A percentile compares a stretch with the other conserved stretches of the same genome.
phyloP scores from a whole-genome alignment of 1,140 invertebrate species.

The Charaxes varanes region DNA sequence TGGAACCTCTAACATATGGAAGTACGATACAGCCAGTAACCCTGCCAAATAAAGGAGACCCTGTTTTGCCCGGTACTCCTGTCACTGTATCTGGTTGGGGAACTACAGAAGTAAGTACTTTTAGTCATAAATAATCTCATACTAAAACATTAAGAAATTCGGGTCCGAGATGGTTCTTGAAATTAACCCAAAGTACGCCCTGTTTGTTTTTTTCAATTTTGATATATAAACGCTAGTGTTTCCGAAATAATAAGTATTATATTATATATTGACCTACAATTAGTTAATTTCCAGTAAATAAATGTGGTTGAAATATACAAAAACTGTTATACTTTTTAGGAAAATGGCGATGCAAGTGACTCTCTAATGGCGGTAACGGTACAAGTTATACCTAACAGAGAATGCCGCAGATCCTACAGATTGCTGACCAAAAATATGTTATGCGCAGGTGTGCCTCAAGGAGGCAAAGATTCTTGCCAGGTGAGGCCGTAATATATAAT shows the following conservation, averaged over 20 bases:
- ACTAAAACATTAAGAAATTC: slow-evolving; percentile 1
- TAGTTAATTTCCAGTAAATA: too few relatives aligned
- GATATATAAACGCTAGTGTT: neutral
- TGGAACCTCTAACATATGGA: slow-evolving; percentile 13
- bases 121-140: too few relatives aligned
- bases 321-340: slow-evolving; percentile 22
- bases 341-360: slow-evolving; percentile 30
- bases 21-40: slow-evolving; percentile 24
- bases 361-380: slow-evolving; percentile 40
- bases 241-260: too few relatives aligned
- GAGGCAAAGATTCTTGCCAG: slow-evolving; percentile 74
- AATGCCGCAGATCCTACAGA: slow-evolving; percentile 29
- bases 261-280: neutral
- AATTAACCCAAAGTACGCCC: neutral
- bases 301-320: too few relatives aligned
- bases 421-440: slow-evolving; percentile 63
- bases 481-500: slow-evolving; percentile 23
- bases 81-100: slow-evolving; percentile 55
- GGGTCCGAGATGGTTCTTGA: neutral
- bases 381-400: slow-evolving; percentile 25
- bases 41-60: slow-evolving; percentile 13
- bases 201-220: neutral
- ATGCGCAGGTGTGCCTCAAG: slow-evolving; percentile 67
- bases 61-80: slow-evolving; percentile 25
- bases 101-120: slow-evolving; percentile 52